These are phyloP conservation scores for Xenopus petersii DNA, from an alignment of 2,797 vertebrate genomes.

Conservation along the genomic window DNA sequence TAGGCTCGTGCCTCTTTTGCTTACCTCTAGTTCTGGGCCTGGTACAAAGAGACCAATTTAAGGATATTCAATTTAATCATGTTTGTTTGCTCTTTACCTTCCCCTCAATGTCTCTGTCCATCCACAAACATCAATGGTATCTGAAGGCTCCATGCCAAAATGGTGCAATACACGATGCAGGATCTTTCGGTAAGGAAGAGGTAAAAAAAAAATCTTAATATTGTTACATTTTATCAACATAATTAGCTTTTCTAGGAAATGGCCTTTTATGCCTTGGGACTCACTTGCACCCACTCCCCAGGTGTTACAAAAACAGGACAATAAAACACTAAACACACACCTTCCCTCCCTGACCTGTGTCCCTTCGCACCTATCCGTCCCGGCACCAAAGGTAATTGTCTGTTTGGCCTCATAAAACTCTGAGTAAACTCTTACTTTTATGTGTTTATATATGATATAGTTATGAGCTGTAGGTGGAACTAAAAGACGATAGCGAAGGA, in stretches of 20 bases:
- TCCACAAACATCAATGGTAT: no score
- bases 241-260: conserved; percentile 24
- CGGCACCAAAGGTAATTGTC: conserved; percentile 46
- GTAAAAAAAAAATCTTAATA: conserved; percentile 13
- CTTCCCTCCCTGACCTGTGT: conserved; percentile 47
- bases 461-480: conserved; percentile 33
- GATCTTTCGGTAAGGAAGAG: background rate
- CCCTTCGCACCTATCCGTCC: conserved; percentile 48
- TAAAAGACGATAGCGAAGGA: conserved; percentile 12
- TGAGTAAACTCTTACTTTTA: conserved; percentile 49
- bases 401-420: conserved; percentile 45
- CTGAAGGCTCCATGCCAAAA: no score
- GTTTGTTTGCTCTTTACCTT: no score
- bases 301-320: conserved; percentile 49
- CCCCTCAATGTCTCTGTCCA: no score
- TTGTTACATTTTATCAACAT: conserved; percentile 17
- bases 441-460: conserved; percentile 44
- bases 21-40: no score
- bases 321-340: conserved; percentile 49
- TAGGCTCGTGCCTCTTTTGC: no score
- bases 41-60: no score
- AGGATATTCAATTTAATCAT: no score
- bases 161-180: background rate
- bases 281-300: conserved; percentile 39
- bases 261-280: conserved; percentile 33